phyloP scores from a whole-genome alignment of 1,140 invertebrate genomes.

The Mizuhopecten yessoensis region DNA sequence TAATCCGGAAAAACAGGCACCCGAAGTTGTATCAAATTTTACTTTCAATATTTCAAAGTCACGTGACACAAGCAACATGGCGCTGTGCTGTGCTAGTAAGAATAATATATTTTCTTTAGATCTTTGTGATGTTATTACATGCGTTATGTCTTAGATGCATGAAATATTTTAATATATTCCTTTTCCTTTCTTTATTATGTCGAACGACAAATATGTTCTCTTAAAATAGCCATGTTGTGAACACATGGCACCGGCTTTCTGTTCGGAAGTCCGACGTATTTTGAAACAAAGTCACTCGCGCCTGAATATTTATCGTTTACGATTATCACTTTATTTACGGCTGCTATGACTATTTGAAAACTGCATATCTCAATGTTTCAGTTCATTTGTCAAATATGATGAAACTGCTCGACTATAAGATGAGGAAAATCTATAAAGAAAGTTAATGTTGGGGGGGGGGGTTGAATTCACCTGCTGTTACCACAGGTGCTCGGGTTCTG shows the following conservation, averaged over 20 bases:
- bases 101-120: background rate
- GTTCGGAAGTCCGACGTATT: background rate
- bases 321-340: too few species aligned
- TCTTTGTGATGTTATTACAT: slow-evolving; percentile 60
- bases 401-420: too few species aligned
- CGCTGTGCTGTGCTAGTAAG: slow-evolving; percentile 81
- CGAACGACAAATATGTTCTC: background rate
- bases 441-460: too few species aligned
- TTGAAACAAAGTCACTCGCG: background rate
- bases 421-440: too few species aligned
- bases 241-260: background rate
- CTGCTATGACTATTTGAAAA: too few species aligned
- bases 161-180: background rate
- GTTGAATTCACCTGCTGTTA: too few species aligned
- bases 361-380: too few species aligned
- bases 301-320: background rate
- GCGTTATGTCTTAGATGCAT: background rate
- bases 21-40: background rate
- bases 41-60: slow-evolving; percentile 52
- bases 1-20: background rate
- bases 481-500: too few species aligned
- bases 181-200: background rate
- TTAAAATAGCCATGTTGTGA: background rate
- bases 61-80: slow-evolving; percentile 79
- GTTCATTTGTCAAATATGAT: too few species aligned